Percentiles rank a stretch among this genome's conserved stretches.
Conservation (phyloP, 2,113 vertebrate genomes). For the Melanerpes formicivorus region DNA sequence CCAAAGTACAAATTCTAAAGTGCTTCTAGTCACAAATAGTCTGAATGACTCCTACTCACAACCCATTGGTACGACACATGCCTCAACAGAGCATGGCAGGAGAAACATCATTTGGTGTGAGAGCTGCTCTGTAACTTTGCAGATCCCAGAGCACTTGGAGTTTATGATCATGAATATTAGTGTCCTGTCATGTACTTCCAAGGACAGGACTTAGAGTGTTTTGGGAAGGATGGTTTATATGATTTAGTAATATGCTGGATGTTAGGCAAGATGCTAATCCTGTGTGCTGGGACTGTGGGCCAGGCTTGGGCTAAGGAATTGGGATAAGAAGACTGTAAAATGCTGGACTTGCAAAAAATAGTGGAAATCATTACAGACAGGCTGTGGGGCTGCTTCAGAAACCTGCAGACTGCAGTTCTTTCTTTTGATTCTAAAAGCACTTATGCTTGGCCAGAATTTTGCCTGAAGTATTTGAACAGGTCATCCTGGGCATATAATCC, state of each 20-base stretch:
- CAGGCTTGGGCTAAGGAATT: neutral
- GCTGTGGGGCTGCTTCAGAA: neutral
- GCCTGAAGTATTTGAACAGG: neutral
- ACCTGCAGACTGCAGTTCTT: neutral
- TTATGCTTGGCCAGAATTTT: neutral
- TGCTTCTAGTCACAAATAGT: no score
- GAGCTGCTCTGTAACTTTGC: neutral
- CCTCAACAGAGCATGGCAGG: neutral
- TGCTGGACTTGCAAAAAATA: neutral
- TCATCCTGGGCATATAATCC: neutral
- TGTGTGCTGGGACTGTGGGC: neutral
- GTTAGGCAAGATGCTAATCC: neutral
- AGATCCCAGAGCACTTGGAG: neutral
- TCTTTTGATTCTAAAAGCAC: neutral
- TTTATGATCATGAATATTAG: neutral
- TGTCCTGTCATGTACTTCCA: neutral
- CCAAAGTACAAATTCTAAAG: neutral
- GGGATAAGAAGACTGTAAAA: neutral
- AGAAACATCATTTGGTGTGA: neutral
- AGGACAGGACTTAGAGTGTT: neutral
- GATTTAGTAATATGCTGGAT: neutral
- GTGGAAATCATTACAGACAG: neutral
- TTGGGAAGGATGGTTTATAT: neutral
- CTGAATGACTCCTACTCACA: neutral
- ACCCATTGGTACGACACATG: fast-evolving